phyloP scores from a whole-genome alignment of 2,113 vertebrate genomes.

The Aphyosemion australe region DNA sequence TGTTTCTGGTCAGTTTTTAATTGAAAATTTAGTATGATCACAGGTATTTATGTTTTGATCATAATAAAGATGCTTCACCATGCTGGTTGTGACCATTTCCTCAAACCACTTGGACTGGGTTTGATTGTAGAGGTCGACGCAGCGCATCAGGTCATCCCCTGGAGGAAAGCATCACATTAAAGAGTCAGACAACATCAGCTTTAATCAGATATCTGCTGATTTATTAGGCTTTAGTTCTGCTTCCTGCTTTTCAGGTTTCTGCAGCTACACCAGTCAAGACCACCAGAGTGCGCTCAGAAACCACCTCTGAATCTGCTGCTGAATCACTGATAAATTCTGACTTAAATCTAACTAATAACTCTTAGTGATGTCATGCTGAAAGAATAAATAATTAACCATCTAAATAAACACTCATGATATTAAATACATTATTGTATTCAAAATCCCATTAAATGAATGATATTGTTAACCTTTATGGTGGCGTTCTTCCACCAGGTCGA shows the following conservation, averaged over 20 bases:
- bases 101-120: constrained; percentile 99
- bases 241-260: not conserved
- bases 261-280: not conserved
- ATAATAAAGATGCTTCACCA: constrained; percentile 78
- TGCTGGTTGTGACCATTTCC: constrained; percentile 96
- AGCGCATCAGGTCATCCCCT: constrained; percentile 98
- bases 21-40: not conserved
- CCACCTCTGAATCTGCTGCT: not conserved
- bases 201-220: too few relatives aligned
- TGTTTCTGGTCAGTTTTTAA: too few relatives aligned
- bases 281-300: constrained; percentile 56
- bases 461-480: too few relatives aligned
- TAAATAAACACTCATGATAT: too few relatives aligned
- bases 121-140: constrained; percentile 97
- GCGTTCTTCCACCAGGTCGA: too few relatives aligned
- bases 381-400: too few relatives aligned
- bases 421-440: too few relatives aligned
- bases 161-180: not conserved
- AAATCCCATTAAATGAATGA: too few relatives aligned
- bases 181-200: not conserved
- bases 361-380: too few relatives aligned
- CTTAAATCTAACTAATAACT: too few relatives aligned
- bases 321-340: not conserved
- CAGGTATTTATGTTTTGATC: not conserved
- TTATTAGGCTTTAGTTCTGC: too few relatives aligned